Conservation (phyloP, 2,797 vertebrate species). For the Calcarius lapponicus region DNA sequence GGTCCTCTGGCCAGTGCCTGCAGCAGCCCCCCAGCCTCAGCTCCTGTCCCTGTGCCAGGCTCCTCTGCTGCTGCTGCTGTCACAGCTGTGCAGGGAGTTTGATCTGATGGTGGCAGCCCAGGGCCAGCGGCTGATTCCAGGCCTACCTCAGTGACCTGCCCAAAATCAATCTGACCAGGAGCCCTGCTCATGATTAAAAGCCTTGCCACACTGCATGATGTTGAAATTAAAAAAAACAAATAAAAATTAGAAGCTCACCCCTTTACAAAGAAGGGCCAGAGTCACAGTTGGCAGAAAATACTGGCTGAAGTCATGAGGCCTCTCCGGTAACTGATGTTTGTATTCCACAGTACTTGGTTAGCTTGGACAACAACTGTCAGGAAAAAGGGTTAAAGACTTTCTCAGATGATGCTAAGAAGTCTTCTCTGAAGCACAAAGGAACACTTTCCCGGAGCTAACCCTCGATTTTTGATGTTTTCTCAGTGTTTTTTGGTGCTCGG, state of each 20-base stretch:
- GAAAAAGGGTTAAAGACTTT: background rate
- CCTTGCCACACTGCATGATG: background rate
- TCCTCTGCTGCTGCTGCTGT: background rate
- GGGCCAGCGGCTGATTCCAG: background rate
- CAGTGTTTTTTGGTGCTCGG: background rate
- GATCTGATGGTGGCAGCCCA: background rate
- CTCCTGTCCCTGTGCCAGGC: accelerated
- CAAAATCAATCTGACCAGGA: background rate
- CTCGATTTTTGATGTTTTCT: background rate
- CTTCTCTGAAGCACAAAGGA: background rate
- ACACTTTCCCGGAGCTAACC: background rate
- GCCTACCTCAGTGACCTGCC: background rate
- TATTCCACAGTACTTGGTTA: background rate
- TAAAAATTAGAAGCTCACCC: background rate
- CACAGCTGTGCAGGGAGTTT: background rate
- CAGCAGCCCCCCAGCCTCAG: background rate
- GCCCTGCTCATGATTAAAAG: background rate
- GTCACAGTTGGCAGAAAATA: background rate
- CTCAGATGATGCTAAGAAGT: background rate
- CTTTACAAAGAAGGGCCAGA: background rate
- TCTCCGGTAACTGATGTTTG: accelerated
- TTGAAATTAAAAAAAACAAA: background rate
- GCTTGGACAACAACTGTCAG: background rate
- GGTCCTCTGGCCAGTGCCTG: accelerated
- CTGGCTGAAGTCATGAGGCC: background rate